Base-by-base conservation (phyloP, 2,113 vertebrate species). In the Corapipo altera region DNA sequence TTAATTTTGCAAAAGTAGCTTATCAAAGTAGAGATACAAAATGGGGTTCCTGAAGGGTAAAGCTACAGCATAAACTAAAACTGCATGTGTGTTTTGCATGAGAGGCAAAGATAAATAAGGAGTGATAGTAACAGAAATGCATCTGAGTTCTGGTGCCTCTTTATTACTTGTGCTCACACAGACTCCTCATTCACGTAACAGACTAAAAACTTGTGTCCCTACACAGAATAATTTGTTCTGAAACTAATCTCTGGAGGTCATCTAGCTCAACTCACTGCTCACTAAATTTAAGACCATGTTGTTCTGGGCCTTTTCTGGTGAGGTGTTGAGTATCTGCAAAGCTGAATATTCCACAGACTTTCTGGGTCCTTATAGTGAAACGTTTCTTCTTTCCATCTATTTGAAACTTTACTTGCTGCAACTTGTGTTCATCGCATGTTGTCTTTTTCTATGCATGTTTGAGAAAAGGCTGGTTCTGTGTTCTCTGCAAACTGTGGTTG, bases 371-470 rank as follows among this genome's bases (percentile, higher is more conserved):
- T 51, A 48, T 0, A 46, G 20, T 23, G 32, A 65, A 86, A 41
- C 14, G 52, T 26, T 76, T 58, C 27, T 70, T 94, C 27, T 11
- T 61, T 11, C 22, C 4, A 41, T n/a, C 22, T 76, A 9, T 14
- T 19, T 46, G 44, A 52, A 27, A 41, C 11, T 76, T 57, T 20
- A 24, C 19, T 73, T 41, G 30, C 35, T n/a, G 30, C 18, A 64
- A n/a, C 14, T 52, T 61, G 11, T 49, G 41, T 15, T 79, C 27
- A 44, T 5, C 44, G 41, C 6, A 35, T 44, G 1, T 7, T 62
- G n/a, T 12, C 15, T 59, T 91, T 16, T 55, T 13, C 48, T 5
- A 6, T 3, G 33, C 17, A 15, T 0, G 0, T 35, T 43, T 57
- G 44, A 82, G 48, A 35, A 85, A 52, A 69, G 5, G 39, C 39